Conservation (phyloP, 2,888 invertebrate species). For the Ctena decussata region DNA sequence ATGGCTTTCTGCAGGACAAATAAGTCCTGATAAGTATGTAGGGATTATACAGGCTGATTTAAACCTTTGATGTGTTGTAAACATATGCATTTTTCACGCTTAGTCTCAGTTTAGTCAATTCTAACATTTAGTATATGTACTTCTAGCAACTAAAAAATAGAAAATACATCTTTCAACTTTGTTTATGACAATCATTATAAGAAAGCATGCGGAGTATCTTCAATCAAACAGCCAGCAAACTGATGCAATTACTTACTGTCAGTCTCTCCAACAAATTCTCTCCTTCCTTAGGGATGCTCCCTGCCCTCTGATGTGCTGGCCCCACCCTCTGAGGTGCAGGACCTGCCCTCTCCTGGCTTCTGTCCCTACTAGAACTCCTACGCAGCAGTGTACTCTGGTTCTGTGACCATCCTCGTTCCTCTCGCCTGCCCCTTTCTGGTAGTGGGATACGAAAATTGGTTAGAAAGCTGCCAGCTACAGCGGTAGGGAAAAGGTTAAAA, state of each 20-base stretch:
- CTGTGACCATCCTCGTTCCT: conserved; percentile 54
- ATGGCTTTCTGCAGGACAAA: too few relatives aligned
- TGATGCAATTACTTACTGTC: conserved; percentile 47
- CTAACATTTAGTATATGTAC: too few relatives aligned
- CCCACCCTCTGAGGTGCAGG: background rate
- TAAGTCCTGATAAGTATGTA: too few relatives aligned
- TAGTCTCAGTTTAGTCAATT: too few relatives aligned
- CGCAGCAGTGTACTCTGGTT: conserved; percentile 38
- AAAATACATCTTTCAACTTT: too few relatives aligned
- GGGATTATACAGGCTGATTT: too few relatives aligned
- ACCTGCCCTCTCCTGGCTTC: conserved; percentile 13
- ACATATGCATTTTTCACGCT: too few relatives aligned
- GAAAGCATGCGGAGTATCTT: too few relatives aligned
- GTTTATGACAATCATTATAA: too few relatives aligned
- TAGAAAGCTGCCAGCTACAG: conserved; percentile 1
- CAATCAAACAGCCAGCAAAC: too few relatives aligned
- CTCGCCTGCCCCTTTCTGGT: conserved; percentile 48
- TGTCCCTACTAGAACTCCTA: conserved; percentile 49
- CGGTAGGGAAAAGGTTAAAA: conserved; percentile 9
- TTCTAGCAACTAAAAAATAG: too few relatives aligned
- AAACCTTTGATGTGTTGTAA: too few relatives aligned
- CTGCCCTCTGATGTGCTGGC: background rate
- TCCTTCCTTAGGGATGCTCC: conserved; percentile 58
- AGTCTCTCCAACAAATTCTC: conserved; percentile 57
- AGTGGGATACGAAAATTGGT: conserved; percentile 32